Base-by-base conservation (phyloP, 2,888 invertebrate species). In the Aplocera efformata region DNA sequence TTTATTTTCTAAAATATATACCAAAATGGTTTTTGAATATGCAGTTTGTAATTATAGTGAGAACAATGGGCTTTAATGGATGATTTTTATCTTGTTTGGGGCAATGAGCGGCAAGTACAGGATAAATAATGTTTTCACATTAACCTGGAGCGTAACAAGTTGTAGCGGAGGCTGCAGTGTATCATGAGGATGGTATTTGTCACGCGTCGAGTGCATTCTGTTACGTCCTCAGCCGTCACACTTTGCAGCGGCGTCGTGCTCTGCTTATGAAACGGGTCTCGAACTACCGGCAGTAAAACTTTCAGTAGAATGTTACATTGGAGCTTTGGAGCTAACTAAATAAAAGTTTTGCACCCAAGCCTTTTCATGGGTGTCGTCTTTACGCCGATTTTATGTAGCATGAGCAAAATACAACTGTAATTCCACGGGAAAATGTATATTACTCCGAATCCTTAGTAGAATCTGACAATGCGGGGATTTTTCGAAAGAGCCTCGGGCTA, bases 381-480 rank as follows among this genome's bases (percentile, higher is more conserved):
- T 84, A 82, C 72, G 68, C 72, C 81, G 70, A 78, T 84, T 84
- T 85, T 85, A 84, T 85, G 80, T 81, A 74, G 72, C 72, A 79
- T 72, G 73, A 77, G 74, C 74, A 66, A 80, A 83, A 84, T 79
- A 84, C 75, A 78, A 70, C 73, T 75, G 80, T 84, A 80, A 83
- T 84, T 83, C 72, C 77, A 79, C 79, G 73, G 66, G 77, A 79
- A 83, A 84, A 84, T 84, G 78, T 83, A 81, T 83, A 85, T 83
- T 80, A 79, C 78, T 65, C 65, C 63, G 77, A 84, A 82, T 80
- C 81, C 80, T 79, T 72, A 82, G 79, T 67, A 72, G 73, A 78
- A 76, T 78, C 82, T 78, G 81, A 79, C 79, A 80, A 79, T 81
- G 77, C 77, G 71, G 70, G 78, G 80, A 79, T 83, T 81, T 82